Evolutionary conservation across 2,113 vertebrate species (phyloP).

Genomic region (Dromaius novaehollandiae): DNA sequence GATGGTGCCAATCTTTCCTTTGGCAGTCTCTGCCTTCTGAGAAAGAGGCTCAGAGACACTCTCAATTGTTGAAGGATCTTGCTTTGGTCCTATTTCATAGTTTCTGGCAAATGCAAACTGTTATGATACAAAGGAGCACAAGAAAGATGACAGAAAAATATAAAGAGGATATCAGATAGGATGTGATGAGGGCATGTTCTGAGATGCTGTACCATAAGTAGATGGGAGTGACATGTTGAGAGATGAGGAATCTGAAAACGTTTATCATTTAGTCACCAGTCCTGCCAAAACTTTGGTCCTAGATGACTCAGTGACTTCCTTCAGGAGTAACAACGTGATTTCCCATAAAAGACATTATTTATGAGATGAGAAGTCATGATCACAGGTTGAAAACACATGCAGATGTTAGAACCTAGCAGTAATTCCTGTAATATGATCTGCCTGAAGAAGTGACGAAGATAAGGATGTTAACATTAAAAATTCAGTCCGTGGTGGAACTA

Average conservation of each 20-base stretch:
- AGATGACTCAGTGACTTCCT: neutral
- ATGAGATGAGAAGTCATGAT: neutral
- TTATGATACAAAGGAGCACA: neutral
- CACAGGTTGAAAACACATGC: neutral
- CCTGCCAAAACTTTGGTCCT: neutral
- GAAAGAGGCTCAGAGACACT: neutral
- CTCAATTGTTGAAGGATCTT: neutral
- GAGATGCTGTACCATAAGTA: neutral
- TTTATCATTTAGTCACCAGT: neutral
- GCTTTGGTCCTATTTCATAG: neutral
- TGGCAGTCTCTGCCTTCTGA: neutral
- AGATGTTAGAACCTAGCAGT: neutral
- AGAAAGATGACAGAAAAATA: neutral
- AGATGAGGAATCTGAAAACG: neutral
- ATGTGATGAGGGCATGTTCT: neutral
- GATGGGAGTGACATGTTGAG: neutral
- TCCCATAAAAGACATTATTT: neutral
- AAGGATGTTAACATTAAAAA: neutral
- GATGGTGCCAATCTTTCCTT: neutral
- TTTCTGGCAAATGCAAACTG: neutral
- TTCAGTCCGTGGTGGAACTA: neutral
- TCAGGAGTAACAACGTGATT: neutral
- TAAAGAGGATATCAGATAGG: neutral
- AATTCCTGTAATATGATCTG: neutral
- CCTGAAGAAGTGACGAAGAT: neutral